Percentiles rank a stretch among this genome's conserved stretches.
These are phyloP conservation scores for Tautogolabrus adspersus DNA, from an alignment of 2,113 vertebrate genomes.

Conservation along the genomic window DNA sequence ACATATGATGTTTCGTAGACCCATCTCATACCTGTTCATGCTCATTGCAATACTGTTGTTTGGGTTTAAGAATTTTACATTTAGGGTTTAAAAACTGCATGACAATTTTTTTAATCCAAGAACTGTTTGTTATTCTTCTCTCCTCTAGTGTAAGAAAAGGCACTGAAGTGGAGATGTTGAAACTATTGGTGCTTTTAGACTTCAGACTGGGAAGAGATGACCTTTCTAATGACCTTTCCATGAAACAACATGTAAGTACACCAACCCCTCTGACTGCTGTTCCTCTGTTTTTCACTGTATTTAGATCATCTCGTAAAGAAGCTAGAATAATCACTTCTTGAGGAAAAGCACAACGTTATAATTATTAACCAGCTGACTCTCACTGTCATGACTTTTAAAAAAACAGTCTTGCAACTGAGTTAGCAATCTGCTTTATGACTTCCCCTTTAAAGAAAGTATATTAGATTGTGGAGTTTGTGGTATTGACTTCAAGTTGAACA, in stretches of 20 bases:
- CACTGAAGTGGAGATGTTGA: background rate
- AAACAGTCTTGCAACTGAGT: background rate
- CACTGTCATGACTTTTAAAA: background rate
- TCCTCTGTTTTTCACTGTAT: background rate
- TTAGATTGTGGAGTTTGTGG: background rate
- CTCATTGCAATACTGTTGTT: background rate
- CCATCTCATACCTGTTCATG: background rate
- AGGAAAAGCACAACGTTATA: conserved; percentile 5
- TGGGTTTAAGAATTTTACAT: conserved; percentile 2
- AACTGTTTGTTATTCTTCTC: background rate
- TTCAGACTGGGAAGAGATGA: conserved; percentile 22
- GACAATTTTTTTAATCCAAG: conserved; percentile 1
- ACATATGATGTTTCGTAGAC: too few species aligned
- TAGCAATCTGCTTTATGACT: background rate
- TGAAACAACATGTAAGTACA: conserved; percentile 50
- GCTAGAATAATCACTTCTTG: background rate
- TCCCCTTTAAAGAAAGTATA: background rate
- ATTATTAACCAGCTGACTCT: conserved; percentile 46
- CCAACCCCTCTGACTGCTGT: background rate
- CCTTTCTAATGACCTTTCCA: conserved; percentile 25
- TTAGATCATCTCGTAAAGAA: conserved; percentile 6
- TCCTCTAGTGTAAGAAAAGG: background rate
- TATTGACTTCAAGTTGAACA: background rate
- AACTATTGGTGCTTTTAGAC: too few species aligned
- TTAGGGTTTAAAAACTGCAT: background rate